A percentile compares a stretch with the other conserved stretches of the same genome.
phyloP scores from a whole-genome alignment of 2,888 invertebrate species.

The Sthenelais limicola region DNA sequence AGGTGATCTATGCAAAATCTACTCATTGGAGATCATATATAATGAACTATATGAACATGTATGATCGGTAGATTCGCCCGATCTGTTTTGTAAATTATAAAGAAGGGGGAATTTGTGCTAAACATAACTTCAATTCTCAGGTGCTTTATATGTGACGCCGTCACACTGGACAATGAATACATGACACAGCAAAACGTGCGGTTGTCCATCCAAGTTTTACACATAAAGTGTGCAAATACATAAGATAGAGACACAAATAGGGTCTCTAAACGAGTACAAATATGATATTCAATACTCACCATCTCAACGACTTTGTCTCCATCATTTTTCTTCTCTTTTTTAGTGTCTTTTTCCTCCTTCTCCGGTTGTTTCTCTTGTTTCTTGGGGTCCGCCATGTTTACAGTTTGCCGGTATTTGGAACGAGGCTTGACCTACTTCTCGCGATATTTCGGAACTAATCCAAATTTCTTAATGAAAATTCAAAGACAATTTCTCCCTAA shows the following conservation, averaged over 20 bases:
- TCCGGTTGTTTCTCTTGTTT: slow-evolving; percentile 69
- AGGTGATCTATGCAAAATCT: too few species aligned
- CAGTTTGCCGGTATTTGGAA: slow-evolving; percentile 31
- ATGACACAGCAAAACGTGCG: slow-evolving; percentile 35
- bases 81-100: too few species aligned
- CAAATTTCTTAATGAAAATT: not conserved
- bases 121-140: too few species aligned
- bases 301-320: slow-evolving; percentile 74
- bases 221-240: not conserved
- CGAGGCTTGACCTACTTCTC: not conserved
- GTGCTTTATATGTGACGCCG: too few species aligned
- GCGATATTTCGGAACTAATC: not conserved
- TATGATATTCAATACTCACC: too few species aligned
- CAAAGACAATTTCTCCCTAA: too few species aligned
- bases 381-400: slow-evolving; percentile 71
- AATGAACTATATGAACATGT: too few species aligned
- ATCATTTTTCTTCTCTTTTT: slow-evolving; percentile 73
- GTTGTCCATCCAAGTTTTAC: too few species aligned
- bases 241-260: not conserved
- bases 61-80: too few species aligned
- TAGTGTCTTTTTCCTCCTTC: slow-evolving; percentile 71
- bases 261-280: not conserved
- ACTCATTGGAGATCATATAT: too few species aligned
- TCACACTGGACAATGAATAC: not conserved
- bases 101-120: too few species aligned